A percentile compares a stretch with the other conserved stretches of the same genome.
These are phyloP conservation scores for Nestor notabilis DNA, from an alignment of 2,113 vertebrate genomes.

Conservation along the genomic window DNA sequence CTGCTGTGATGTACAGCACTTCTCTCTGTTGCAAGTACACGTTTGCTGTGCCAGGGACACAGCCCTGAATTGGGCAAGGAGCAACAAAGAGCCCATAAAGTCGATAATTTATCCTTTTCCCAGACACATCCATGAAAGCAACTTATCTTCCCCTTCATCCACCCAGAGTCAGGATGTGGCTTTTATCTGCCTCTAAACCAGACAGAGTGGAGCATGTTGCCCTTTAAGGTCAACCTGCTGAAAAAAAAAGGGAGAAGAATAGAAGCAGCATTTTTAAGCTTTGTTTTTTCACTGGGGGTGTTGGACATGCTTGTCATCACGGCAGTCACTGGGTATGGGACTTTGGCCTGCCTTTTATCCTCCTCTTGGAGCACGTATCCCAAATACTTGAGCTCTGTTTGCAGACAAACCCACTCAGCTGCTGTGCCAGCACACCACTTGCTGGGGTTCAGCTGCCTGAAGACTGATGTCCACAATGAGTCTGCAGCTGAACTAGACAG, in stretches of 20 bases:
- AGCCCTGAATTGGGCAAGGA: background rate
- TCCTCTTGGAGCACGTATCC: background rate
- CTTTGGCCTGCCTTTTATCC: background rate
- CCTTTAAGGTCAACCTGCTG: conserved; percentile 16
- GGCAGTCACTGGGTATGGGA: background rate
- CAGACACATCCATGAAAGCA: conserved; percentile 26
- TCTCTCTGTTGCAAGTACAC: background rate
- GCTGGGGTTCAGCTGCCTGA: background rate
- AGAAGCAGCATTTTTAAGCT: background rate
- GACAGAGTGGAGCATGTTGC: background rate
- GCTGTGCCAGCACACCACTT: background rate
- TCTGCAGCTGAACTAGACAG: background rate
- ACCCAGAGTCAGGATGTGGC: conserved; percentile 40
- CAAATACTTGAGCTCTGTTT: background rate
- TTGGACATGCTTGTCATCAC: background rate
- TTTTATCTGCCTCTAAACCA: conserved; percentile 56
- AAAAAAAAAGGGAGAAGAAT: background rate
- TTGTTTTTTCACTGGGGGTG: background rate
- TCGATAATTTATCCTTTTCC: conserved; percentile 48
- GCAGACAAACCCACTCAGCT: background rate
- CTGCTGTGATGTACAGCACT: background rate
- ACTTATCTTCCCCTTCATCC: conserved; percentile 52
- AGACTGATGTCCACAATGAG: background rate
- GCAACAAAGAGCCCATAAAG: conserved; percentile 19
- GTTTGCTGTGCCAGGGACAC: conserved; percentile 1